Base-by-base conservation (phyloP, 2,888 invertebrate genomes). In the Latheticus oryzae region DNA sequence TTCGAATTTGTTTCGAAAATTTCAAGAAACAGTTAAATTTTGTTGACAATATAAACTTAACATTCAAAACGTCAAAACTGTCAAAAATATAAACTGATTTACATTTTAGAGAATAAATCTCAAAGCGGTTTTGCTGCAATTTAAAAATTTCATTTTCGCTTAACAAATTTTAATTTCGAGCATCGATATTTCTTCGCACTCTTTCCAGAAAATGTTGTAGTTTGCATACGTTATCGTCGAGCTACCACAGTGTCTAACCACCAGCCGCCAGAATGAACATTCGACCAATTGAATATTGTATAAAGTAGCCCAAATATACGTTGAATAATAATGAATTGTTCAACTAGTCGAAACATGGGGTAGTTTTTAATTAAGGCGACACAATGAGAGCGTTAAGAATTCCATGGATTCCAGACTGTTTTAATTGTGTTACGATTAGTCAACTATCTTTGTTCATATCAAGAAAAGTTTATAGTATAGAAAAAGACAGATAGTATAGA, bases 281-380 rank as follows among this genome's bases (percentile, higher is more conserved):
- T 58, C 60, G 68, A 26, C 70, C 75, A 70, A 61, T 43, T 43
- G 61, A 70, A 62, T 59, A 24, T 32, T 24, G 30, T 15, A 15
- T 3, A n/a, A 30, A 17, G 28, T 48, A 17, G 5, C 24, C 9
- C 2, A 1, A 5, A 5, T 1, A 2, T 2, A 9, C n/a, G 2
- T 3, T 5, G 9, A 24, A 9, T 1, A 3, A 8, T 24, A 26
- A 63, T 59, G 58, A 23, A 48, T 57, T 64, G 73, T 66, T 55
- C 71, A 52, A 59, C 67, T 66, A 61, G 52, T 61, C 64, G 60
- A 64, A 70, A 70, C 72, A 68, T 72, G 70, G 73, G 74, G 75
- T 74, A 75, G 74, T 78, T 78, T 78, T 78, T 78, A 78, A 78
- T 78, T 78, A 78, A 78, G 77, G 77, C 75, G 75, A 76, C 76